Conservation (phyloP, 2,797 vertebrate genomes). For the Peromyscus aztecus region DNA sequence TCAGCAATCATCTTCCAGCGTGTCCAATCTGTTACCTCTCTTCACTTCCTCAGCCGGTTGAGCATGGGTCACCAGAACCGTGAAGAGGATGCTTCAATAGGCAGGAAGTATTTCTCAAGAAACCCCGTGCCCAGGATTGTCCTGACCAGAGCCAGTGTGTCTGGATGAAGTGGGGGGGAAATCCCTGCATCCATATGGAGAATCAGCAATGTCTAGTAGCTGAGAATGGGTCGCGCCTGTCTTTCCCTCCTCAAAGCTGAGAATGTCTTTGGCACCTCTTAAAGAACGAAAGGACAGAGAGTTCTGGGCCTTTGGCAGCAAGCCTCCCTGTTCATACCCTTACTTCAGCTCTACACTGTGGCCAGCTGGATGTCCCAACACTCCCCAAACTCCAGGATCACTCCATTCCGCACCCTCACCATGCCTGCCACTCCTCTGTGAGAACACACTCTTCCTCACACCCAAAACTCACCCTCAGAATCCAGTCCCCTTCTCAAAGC, state of each 20-base stretch:
- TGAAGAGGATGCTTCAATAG: neutral
- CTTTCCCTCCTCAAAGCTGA: neutral
- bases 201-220: neutral
- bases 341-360: neutral
- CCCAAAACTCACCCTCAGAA: neutral
- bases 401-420: neutral
- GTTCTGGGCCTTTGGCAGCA: neutral
- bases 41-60: slow-evolving; percentile 6
- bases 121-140: slow-evolving; percentile 5
- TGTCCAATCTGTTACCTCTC: neutral
- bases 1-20: neutral
- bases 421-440: accelerated
- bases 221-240: neutral
- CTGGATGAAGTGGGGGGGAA: slow-evolving; percentile 18
- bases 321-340: neutral
- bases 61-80: slow-evolving; percentile 26
- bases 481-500: neutral
- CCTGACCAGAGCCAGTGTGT: slow-evolving; percentile 60
- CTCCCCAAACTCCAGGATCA: neutral
- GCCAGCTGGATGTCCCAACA: neutral
- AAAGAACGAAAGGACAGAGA: neutral
- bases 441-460: neutral
- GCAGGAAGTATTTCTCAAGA: slow-evolving; percentile 59
- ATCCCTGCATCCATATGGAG: slow-evolving; percentile 16
- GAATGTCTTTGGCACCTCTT: neutral